Conservation (phyloP, 2,888 invertebrate species). For the Drosophila monieri region DNA sequence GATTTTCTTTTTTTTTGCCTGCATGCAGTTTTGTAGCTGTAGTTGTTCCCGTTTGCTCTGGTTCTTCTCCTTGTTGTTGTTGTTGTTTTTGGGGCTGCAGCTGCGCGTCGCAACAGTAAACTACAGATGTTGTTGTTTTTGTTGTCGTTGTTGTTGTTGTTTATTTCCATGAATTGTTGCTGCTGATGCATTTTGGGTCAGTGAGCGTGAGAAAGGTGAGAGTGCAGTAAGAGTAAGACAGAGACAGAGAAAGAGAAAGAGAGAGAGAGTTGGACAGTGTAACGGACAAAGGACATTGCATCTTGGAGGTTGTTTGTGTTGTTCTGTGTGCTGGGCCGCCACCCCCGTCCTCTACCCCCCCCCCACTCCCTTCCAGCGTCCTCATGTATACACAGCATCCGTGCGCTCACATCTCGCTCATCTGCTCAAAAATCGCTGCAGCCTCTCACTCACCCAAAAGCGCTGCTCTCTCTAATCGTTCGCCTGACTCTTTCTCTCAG, state of each 20-base stretch:
- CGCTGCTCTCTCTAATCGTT: conserved; percentile 25
- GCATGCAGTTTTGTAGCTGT: conserved; percentile 59
- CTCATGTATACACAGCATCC: conserved; percentile 39
- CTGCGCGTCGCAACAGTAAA: conserved; percentile 60
- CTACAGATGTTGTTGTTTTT: conserved; percentile 33
- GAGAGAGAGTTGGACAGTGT: conserved; percentile 25
- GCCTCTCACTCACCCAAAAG: conserved; percentile 14
- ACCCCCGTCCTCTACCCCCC: neutral
- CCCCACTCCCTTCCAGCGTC: conserved; percentile 6
- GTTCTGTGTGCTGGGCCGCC: conserved; percentile 17
- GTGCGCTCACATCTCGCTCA: conserved; percentile 20
- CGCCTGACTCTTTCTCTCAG: conserved; percentile 36
- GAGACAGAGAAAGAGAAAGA: neutral
- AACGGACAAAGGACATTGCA: conserved; percentile 49
- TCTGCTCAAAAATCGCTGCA: conserved; percentile 13
- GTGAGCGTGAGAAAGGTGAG: conserved; percentile 11
- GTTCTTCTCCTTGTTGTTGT: conserved; percentile 38
- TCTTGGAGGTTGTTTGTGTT: conserved; percentile 44
- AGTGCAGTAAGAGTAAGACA: conserved; percentile 6
- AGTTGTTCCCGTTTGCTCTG: conserved; percentile 52
- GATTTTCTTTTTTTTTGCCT: conserved; percentile 60
- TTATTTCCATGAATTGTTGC: conserved; percentile 31
- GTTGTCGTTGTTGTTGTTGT: conserved; percentile 15
- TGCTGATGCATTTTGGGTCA: conserved; percentile 54
- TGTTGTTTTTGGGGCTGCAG: conserved; percentile 45